A percentile compares a stretch with the other conserved stretches of the same genome.
phyloP scores from a whole-genome alignment of 2,113 vertebrate genomes.

The Phocoena sinus region DNA sequence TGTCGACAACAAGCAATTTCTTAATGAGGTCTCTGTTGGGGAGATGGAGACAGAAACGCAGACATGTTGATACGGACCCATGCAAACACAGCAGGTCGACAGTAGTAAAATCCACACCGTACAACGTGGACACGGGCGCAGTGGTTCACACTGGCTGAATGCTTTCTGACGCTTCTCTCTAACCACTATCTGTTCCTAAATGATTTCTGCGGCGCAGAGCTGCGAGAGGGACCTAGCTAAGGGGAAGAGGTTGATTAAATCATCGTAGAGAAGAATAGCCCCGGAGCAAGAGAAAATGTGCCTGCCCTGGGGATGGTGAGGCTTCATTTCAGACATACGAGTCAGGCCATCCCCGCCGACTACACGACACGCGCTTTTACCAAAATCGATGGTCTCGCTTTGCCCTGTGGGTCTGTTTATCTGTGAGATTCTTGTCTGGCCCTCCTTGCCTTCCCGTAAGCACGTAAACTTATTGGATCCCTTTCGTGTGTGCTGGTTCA shows the following conservation, averaged over 20 bases:
- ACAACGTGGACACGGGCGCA: accelerated
- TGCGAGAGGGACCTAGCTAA: background rate
- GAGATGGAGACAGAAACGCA: background rate
- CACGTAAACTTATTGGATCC: background rate
- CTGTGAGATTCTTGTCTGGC: background rate
- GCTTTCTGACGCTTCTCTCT: background rate
- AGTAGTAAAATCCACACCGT: accelerated
- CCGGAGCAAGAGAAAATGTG: accelerated
- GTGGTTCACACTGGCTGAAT: background rate
- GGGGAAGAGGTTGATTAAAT: background rate
- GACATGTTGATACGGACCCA: background rate
- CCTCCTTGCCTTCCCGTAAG: accelerated
- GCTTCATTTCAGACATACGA: background rate
- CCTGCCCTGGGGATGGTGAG: too few species aligned
- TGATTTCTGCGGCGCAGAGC: accelerated
- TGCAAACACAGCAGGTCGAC: background rate
- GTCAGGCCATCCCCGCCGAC: background rate
- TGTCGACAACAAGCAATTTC: conserved; percentile 95
- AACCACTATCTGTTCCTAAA: accelerated
- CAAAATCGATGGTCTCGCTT: background rate
- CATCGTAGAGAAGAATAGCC: accelerated
- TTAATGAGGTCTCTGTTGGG: conserved; percentile 91
- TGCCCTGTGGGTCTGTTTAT: background rate
- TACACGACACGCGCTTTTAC: background rate
- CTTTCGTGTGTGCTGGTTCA: background rate